A percentile compares a stretch with the other conserved stretches of the same genome.
phyloP scores from a whole-genome alignment of 1,140 invertebrate genomes.

The Drosophila equinoxialis region DNA sequence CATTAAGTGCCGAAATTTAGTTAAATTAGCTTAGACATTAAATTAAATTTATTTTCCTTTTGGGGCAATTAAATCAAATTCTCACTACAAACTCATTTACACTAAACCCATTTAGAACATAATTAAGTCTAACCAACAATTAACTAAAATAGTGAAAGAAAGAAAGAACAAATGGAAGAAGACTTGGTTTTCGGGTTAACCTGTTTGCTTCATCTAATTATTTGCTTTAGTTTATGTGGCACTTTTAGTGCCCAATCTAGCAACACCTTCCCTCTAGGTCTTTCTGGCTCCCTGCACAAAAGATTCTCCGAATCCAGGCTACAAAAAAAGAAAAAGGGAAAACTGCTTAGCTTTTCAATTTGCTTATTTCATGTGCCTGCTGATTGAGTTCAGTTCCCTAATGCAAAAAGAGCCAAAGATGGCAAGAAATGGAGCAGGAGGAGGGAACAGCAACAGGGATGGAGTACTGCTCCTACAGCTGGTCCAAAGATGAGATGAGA shows the following conservation, averaged over 20 bases:
- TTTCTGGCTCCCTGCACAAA: constrained; percentile 2
- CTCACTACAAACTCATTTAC: constrained; percentile 12
- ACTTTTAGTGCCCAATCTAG: constrained; percentile 29
- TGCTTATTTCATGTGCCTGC: constrained; percentile 50
- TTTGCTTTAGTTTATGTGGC: constrained; percentile 44
- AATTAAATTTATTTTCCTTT: constrained; percentile 5
- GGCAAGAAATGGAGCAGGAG: neutral
- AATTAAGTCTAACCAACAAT: constrained; percentile 7
- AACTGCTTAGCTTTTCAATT: constrained; percentile 70
- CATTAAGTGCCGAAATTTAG: constrained; percentile 3
- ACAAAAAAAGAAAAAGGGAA: constrained; percentile 26
- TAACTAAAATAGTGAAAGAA: neutral
- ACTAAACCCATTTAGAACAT: constrained; percentile 15
- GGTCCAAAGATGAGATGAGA: neutral
- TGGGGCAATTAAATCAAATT: constrained; percentile 21
- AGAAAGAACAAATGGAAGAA: constrained; percentile 21
- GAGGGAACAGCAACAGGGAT: neutral
- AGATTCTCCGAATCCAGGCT: neutral
- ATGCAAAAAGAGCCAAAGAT: constrained; percentile 4
- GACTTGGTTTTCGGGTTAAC: constrained; percentile 4
- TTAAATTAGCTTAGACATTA: constrained; percentile 6
- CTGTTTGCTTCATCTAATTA: constrained; percentile 1
- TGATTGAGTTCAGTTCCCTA: constrained; percentile 53
- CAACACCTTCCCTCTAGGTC: constrained; percentile 1
- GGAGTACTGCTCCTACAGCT: constrained; percentile 5